Evolutionary conservation across 2,888 invertebrate genomes (phyloP), one percentile per base, ranked within the genome.

Genomic region (Gortyna flavago): DNA sequence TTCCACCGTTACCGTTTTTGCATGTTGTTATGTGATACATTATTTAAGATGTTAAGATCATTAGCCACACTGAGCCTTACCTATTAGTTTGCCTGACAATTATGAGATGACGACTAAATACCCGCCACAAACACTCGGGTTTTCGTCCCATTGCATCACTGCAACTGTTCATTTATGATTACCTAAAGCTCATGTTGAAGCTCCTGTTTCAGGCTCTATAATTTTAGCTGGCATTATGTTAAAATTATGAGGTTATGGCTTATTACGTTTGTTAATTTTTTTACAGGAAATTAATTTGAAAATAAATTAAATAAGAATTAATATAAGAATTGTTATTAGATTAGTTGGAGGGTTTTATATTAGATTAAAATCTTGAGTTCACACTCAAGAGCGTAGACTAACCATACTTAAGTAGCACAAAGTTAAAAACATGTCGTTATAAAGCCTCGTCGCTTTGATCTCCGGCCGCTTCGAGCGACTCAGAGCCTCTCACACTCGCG

Each of bases 141-240:
- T 41, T 25, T 62, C 13, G 25, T 41, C 7, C 13, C 7, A 9
- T 29, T 32, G 6, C 16, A 29, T n/a, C n/a, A n/a, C n/a, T n/a
- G n/a, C n/a, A n/a, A n/a, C n/a, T 91, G 93, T 97, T 94, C 98
- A 98, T 97, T 95, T 98, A 90, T 98, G 98, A 91, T 93, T 98
- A 48, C 98, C 98, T 81, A 98, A 98, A 74, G 98, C 98, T 94
- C 98, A 98, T 97, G 98, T 98, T 2, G 98, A 98, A 86, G 98
- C 98, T 76, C 98, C 98, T 8, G 96, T 98, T 85, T 97, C 97
- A 4, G 98, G 98, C 0, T 98, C 98, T 4, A 98, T 98, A 95
- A 97, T 98, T 97, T 97, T 98, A 94, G 98, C 98, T 0, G 98
- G 97, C 0, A 95, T 98, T 94, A 97, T 98, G 90, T 96, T 98